Evolutionary conservation across 2,113 vertebrate genomes (phyloP).

Genomic region (Phylloscopus whistleri): DNA sequence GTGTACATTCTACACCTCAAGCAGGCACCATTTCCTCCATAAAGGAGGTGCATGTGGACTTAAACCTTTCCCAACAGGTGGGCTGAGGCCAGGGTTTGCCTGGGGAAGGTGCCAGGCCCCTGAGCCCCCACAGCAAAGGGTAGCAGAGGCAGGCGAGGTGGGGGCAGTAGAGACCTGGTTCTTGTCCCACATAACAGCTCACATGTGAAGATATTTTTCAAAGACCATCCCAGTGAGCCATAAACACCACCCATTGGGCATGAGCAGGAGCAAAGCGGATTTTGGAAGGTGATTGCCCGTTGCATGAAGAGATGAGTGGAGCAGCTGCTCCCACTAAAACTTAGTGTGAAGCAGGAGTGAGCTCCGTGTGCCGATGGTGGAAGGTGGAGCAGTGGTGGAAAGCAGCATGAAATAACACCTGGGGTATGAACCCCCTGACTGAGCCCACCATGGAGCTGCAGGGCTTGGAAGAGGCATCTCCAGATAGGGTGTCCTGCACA

Average conservation of each 20-base stretch:
- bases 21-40: fast-evolving
- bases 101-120: fast-evolving
- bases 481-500: not conserved
- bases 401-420: not conserved
- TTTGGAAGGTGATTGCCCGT: fast-evolving
- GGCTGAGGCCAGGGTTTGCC: not conserved
- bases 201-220: fast-evolving
- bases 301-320: not conserved
- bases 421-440: fast-evolving
- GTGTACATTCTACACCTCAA: fast-evolving
- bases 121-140: fast-evolving
- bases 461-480: not conserved
- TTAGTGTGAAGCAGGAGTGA: not conserved
- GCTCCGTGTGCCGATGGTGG: fast-evolving
- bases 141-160: not conserved
- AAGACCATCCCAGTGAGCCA: not conserved
- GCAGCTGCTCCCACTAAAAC: not conserved
- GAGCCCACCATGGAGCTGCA: not conserved
- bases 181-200: not conserved
- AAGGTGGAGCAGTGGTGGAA: not conserved
- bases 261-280: fast-evolving
- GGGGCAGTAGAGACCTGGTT: fast-evolving
- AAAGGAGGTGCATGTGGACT: fast-evolving
- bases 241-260: fast-evolving
- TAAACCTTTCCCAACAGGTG: not conserved